Evolutionary conservation across 2,888 invertebrate species (phyloP).

Genomic region (Scrobipalpa atriplicella): DNA sequence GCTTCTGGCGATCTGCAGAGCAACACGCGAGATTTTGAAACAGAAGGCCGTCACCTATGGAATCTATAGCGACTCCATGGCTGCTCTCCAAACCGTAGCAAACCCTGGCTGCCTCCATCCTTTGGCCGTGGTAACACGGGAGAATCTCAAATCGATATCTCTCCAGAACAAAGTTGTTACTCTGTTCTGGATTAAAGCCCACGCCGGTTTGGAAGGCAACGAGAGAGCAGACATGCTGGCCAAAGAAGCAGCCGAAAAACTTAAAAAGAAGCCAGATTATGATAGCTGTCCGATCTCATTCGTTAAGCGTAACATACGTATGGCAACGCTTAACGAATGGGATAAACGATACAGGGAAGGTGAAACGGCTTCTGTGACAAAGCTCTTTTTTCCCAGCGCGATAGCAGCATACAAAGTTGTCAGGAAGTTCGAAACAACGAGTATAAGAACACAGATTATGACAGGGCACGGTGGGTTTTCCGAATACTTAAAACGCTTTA

Average conservation of each 20-base stretch:
- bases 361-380: not conserved
- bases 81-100: not conserved
- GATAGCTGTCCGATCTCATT: conserved; percentile 13
- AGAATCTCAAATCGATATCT: not conserved
- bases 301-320: conserved; percentile 1
- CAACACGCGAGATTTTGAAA: not conserved
- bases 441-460: not conserved
- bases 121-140: not conserved
- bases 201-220: not conserved
- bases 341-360: not conserved
- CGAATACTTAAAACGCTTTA: conserved; percentile 24
- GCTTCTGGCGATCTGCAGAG: not conserved
- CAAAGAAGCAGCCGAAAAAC: conserved; percentile 1
- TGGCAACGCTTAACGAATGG: conserved; percentile 9
- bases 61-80: conserved; percentile 16
- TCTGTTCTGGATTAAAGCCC: too few species aligned
- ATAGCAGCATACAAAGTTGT: not conserved
- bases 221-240: conserved; percentile 6
- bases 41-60: not conserved
- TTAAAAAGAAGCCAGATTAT: conserved; percentile 14
- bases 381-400: conserved; percentile 1
- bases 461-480: conserved; percentile 29
- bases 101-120: conserved; percentile 5
- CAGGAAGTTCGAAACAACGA: not conserved
- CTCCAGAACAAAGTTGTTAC: conserved; percentile 7